These are phyloP conservation scores for Apogon talboti DNA, from an alignment of 2,797 vertebrate genomes.

Conservation along the genomic window DNA sequence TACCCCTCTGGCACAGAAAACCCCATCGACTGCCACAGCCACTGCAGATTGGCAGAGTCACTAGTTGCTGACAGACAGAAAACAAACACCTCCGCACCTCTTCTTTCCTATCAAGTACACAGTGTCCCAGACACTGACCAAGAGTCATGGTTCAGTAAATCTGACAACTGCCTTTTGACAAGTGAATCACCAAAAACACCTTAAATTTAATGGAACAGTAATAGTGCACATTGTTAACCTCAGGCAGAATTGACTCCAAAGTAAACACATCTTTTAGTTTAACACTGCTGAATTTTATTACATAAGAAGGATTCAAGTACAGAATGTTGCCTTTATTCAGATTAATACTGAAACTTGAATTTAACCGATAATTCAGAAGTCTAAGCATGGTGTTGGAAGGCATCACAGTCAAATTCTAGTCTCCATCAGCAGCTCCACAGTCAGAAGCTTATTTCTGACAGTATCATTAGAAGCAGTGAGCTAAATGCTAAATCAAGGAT, in stretches of 20 bases:
- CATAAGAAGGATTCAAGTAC: too few species aligned
- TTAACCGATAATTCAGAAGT: too few species aligned
- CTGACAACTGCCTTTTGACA: slow-evolving; percentile 20
- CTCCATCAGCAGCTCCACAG: not conserved
- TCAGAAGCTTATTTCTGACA: slow-evolving; percentile 17
- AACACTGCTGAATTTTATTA: not conserved
- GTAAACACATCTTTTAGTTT: slow-evolving; percentile 14
- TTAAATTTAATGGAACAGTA: slow-evolving; percentile 28
- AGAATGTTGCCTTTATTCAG: too few species aligned
- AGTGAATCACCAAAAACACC: slow-evolving; percentile 20
- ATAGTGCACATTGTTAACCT: slow-evolving; percentile 17
- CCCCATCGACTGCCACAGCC: not conserved
- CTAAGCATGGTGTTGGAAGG: too few species aligned
- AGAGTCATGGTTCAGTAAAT: slow-evolving; percentile 31
- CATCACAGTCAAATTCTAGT: too few species aligned
- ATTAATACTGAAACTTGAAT: too few species aligned
- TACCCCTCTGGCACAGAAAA: not conserved
- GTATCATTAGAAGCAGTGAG: slow-evolving; percentile 25
- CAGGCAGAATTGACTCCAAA: slow-evolving; percentile 24
- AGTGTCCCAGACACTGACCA: slow-evolving; percentile 2
- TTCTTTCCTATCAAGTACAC: not conserved
- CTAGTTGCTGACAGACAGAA: not conserved
- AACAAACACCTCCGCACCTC: not conserved
- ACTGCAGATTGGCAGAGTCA: not conserved
- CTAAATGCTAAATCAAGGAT: slow-evolving; percentile 26